These are phyloP conservation scores for Pediacus dermestoides DNA, from an alignment of 2,888 invertebrate genomes.

Conservation along the genomic window DNA sequence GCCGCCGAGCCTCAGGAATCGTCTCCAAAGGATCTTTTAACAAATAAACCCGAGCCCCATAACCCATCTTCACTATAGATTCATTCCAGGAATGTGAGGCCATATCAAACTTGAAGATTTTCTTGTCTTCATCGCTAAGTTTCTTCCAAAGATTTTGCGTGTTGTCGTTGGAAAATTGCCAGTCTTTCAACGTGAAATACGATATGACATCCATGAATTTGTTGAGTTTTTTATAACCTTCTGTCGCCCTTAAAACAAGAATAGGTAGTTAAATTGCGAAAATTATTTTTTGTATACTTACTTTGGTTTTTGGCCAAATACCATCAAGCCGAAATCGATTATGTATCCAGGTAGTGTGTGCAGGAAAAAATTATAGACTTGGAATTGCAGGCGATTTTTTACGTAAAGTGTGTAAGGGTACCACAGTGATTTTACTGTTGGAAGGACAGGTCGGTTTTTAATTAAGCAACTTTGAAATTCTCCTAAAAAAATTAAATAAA, in stretches of 20 bases:
- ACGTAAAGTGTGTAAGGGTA: slow-evolving; percentile 7
- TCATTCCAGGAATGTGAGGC: slow-evolving; percentile 67
- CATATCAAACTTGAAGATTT: slow-evolving; percentile 63
- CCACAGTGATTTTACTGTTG: slow-evolving; percentile 12
- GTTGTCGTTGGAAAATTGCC: slow-evolving; percentile 66
- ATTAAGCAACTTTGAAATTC: no score
- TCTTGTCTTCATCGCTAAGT: slow-evolving; percentile 56
- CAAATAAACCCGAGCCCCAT: slow-evolving; percentile 32
- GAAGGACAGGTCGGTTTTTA: no score
- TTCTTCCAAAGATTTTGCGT: slow-evolving; percentile 56
- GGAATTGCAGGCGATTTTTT: neutral
- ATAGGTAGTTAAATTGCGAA: slow-evolving; percentile 8
- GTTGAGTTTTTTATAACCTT: slow-evolving; percentile 57
- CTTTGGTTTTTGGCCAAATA: slow-evolving; percentile 30
- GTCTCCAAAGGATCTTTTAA: slow-evolving; percentile 64
- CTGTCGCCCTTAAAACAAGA: slow-evolving; percentile 11
- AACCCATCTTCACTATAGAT: slow-evolving; percentile 14
- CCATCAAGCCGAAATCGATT: slow-evolving; percentile 23
- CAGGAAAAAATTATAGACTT: slow-evolving; percentile 7
- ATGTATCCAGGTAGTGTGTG: slow-evolving; percentile 31
- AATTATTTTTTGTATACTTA: slow-evolving; percentile 22
- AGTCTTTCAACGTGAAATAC: slow-evolving; percentile 74
- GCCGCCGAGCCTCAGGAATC: slow-evolving; percentile 57
- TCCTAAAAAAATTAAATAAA: no score
- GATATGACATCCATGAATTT: slow-evolving; percentile 68